phyloP scores from a whole-genome alignment of 2,113 vertebrate genomes.

The Porphyrio hochstetteri region DNA sequence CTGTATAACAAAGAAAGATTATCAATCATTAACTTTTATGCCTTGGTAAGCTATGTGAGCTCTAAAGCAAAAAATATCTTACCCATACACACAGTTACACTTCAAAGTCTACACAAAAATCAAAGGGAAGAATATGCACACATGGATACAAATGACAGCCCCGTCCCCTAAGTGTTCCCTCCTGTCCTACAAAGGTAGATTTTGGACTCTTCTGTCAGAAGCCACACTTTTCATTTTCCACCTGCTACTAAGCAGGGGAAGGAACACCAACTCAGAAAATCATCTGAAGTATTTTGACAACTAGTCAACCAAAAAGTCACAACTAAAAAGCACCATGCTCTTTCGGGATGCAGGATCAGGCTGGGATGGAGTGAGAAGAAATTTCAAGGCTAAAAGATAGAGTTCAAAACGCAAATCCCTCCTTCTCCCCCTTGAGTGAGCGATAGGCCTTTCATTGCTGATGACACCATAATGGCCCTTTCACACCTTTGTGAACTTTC shows the following conservation, averaged over 20 bases:
- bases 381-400: background rate
- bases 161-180: background rate
- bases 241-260: background rate
- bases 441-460: background rate
- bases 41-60: background rate
- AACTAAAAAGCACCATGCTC: background rate
- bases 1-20: background rate
- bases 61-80: background rate
- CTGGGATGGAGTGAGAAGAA: background rate
- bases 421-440: background rate
- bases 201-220: background rate
- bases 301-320: background rate
- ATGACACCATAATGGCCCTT: background rate
- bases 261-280: background rate
- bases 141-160: background rate
- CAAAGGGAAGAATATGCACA: background rate
- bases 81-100: background rate
- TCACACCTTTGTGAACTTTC: conserved; percentile 20
- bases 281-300: background rate
- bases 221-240: background rate
- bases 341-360: background rate
- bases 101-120: background rate
- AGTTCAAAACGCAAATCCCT: background rate
- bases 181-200: background rate
- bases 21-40: background rate